A percentile compares a stretch with the other conserved stretches of the same genome.
Conservation (phyloP, 1,140 invertebrate species). For the Trichoplusia ni region DNA sequence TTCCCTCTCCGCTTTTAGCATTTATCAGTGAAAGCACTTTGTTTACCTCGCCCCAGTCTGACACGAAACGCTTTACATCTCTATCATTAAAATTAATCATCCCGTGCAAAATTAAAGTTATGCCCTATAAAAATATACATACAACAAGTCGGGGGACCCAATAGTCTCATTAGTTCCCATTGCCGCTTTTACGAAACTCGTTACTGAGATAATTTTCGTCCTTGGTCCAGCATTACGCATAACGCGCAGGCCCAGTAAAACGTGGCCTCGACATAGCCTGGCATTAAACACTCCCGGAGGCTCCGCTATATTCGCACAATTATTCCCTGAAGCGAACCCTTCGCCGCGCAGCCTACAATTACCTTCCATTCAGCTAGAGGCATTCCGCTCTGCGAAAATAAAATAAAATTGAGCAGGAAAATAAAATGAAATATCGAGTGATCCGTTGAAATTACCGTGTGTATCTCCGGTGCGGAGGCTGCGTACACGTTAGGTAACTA, state of each 20-base stretch:
- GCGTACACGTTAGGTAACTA: constrained; percentile 32
- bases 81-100: constrained; percentile 69
- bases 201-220: constrained; percentile 76
- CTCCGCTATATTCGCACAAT: constrained; percentile 71
- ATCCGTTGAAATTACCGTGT: constrained; percentile 64
- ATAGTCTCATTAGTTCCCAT: constrained; percentile 75
- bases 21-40: constrained; percentile 28
- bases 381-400: constrained; percentile 57
- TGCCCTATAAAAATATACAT: constrained; percentile 67
- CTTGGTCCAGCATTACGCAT: constrained; percentile 72
- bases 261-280: constrained; percentile 64
- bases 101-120: constrained; percentile 70
- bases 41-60: neutral
- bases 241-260: constrained; percentile 64
- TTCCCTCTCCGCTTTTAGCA: constrained; percentile 37
- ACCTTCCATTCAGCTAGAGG: constrained; percentile 72
- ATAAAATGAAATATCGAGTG: constrained; percentile 75
- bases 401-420: constrained; percentile 74
- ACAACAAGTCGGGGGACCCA: constrained; percentile 65
- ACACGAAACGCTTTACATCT: constrained; percentile 36
- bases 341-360: constrained; percentile 73
- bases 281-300: constrained; percentile 75
- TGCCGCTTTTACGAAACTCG: constrained; percentile 74
- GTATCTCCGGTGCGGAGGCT: constrained; percentile 44
- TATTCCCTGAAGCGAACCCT: constrained; percentile 78